These are phyloP conservation scores for Sminthopsis crassicaudata DNA, from an alignment of 2,113 vertebrate genomes.

Conservation along the genomic window DNA sequence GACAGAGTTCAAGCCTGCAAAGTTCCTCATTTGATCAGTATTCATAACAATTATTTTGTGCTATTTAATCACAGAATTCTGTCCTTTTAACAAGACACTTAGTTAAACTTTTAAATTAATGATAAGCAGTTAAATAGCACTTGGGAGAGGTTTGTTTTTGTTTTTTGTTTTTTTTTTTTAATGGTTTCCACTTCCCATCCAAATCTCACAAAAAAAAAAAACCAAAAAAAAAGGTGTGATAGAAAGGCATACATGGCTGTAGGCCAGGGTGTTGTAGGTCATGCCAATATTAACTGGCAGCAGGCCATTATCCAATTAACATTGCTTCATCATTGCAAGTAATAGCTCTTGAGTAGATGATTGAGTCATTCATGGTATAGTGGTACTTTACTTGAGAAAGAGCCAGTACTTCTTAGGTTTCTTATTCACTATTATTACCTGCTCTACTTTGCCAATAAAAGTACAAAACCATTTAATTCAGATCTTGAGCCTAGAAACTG, in stretches of 20 bases:
- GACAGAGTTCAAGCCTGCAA: constrained; percentile 73
- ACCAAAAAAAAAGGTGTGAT: constrained; percentile 74
- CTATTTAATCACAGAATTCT: constrained; percentile 84
- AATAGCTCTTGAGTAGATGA: constrained; percentile 85
- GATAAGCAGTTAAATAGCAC: constrained; percentile 85
- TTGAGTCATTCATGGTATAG: constrained; percentile 85
- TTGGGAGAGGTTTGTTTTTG: constrained; percentile 70
- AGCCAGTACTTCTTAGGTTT: constrained; percentile 79
- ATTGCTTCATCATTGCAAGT: constrained; percentile 85
- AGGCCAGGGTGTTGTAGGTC: constrained; percentile 85
- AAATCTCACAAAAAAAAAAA: constrained; percentile 79
- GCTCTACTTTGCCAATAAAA: constrained; percentile 71
- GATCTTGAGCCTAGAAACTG: constrained; percentile 45
- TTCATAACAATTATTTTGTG: constrained; percentile 84
- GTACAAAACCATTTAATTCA: constrained; percentile 20
- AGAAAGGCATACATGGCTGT: constrained; percentile 79
- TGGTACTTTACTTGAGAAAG: constrained; percentile 81
- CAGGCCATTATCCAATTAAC: constrained; percentile 90
- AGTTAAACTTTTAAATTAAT: constrained; percentile 87
- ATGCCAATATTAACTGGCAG: constrained; percentile 87
- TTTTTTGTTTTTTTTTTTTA: constrained; percentile 70
- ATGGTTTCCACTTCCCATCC: constrained; percentile 83
- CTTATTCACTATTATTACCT: constrained; percentile 81
- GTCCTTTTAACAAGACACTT: constrained; percentile 82
- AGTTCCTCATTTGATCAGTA: constrained; percentile 80